A percentile compares a stretch with the other conserved stretches of the same genome.
These are phyloP conservation scores for Chelonus insularis DNA, from an alignment of 1,140 invertebrate genomes.

Conservation along the genomic window DNA sequence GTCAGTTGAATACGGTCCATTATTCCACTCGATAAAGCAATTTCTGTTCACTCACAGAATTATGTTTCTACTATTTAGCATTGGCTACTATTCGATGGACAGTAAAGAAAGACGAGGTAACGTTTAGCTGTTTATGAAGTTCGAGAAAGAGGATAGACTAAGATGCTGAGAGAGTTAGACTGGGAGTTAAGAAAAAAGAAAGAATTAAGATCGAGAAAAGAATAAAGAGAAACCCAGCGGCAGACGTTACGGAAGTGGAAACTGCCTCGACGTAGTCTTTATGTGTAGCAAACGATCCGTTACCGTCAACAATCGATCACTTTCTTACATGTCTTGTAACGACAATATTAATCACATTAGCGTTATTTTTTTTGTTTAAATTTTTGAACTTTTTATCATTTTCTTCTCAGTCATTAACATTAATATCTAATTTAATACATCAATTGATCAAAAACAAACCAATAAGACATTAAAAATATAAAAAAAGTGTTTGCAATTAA, in stretches of 20 bases:
- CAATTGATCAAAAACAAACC: too few species aligned
- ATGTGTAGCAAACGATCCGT: conserved; percentile 24
- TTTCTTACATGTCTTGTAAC: conserved; percentile 17
- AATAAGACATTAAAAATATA: too few species aligned
- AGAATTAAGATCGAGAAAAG: not conserved
- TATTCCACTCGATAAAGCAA: conserved; percentile 28
- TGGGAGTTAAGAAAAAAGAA: not conserved
- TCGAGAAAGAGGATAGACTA: conserved; percentile 1
- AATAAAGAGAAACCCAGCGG: not conserved
- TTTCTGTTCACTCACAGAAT: conserved; percentile 23
- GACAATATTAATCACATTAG: conserved; percentile 23
- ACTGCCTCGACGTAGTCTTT: conserved; percentile 20
- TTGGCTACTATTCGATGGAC: conserved; percentile 3
- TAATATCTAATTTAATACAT: too few species aligned
- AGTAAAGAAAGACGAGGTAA: not conserved
- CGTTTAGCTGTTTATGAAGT: not conserved
- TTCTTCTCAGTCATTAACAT: too few species aligned
- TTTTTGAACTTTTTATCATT: not conserved
- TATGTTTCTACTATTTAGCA: conserved; percentile 26
- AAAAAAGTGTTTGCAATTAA: too few species aligned
- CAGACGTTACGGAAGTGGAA: conserved; percentile 23
- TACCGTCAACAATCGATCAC: conserved; percentile 26
- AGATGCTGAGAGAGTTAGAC: not conserved
- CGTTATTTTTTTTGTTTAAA: not conserved
- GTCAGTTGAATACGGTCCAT: conserved; percentile 21